Percentiles rank a stretch among this genome's conserved stretches.
These are phyloP conservation scores for Paralichthys olivaceus DNA, from an alignment of 2,113 vertebrate genomes.

Conservation along the genomic window DNA sequence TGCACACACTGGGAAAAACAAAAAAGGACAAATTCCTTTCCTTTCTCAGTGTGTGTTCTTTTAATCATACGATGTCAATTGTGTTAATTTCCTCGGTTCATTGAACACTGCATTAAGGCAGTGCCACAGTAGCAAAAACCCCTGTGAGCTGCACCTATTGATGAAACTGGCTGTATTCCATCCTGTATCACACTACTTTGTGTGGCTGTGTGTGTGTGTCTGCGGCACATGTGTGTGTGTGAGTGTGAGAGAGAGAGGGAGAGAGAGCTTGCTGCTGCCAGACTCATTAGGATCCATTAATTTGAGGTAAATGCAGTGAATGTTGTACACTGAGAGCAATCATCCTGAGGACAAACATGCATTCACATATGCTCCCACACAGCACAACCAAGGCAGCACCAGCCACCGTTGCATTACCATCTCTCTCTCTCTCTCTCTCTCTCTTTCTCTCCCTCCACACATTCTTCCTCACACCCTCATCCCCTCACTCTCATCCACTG, in stretches of 20 bases:
- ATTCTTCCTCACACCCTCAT: not conserved
- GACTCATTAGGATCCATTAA: constrained; percentile 50
- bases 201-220: constrained; percentile 4
- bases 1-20: not conserved
- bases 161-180: constrained; percentile 40
- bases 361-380: constrained; percentile 4
- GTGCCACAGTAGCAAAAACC: constrained; percentile 24
- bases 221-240: not conserved
- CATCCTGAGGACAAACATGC: constrained; percentile 29
- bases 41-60: not conserved
- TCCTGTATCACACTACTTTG: constrained; percentile 10
- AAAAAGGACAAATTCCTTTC: constrained; percentile 6
- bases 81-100: constrained; percentile 33
- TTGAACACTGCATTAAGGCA: constrained; percentile 23
- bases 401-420: constrained; percentile 13
- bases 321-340: constrained; percentile 29
- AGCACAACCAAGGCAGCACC: constrained; percentile 11
- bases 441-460: not conserved
- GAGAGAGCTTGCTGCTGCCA: constrained; percentile 8
- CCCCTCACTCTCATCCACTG: constrained; percentile 35
- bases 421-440: constrained; percentile 11
- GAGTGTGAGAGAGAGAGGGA: too few relatives aligned
- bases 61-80: constrained; percentile 24
- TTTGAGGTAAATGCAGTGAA: constrained; percentile 43
- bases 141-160: constrained; percentile 34